phyloP scores from a whole-genome alignment of 2,113 vertebrate species.

The Dasyornis broadbenti region DNA sequence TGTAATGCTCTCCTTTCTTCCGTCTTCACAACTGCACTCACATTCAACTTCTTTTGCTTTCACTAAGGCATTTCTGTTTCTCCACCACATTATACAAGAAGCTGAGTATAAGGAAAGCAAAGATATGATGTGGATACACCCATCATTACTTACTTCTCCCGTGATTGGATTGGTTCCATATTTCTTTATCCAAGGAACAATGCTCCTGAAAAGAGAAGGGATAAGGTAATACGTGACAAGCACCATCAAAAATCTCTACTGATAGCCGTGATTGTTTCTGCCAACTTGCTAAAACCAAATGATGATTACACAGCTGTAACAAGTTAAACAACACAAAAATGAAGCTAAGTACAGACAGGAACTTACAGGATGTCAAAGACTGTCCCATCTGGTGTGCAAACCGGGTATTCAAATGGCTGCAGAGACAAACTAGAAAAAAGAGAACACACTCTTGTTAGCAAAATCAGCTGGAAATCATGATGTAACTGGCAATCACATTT shows the following conservation, averaged over 20 bases:
- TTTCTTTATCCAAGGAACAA: conserved; percentile 96
- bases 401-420: conserved; percentile 93
- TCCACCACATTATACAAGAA: neutral
- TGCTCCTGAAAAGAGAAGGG: conserved; percentile 78
- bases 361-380: conserved; percentile 95
- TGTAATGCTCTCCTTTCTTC: neutral
- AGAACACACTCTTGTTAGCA: neutral
- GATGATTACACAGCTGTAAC: neutral
- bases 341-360: neutral
- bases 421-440: conserved; percentile 83
- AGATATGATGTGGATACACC: neutral
- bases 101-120: neutral
- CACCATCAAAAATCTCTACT: neutral
- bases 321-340: neutral
- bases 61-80: neutral
- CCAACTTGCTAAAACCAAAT: neutral
- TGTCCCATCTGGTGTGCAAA: conserved; percentile 89
- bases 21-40: neutral
- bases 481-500: neutral
- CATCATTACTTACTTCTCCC: conserved; percentile 81
- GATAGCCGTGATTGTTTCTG: neutral
- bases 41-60: neutral
- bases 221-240: neutral
- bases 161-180: conserved; percentile 91
- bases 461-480: neutral